Evolutionary conservation across 2,888 invertebrate species (phyloP).

Genomic region (Apamea epomidion): DNA sequence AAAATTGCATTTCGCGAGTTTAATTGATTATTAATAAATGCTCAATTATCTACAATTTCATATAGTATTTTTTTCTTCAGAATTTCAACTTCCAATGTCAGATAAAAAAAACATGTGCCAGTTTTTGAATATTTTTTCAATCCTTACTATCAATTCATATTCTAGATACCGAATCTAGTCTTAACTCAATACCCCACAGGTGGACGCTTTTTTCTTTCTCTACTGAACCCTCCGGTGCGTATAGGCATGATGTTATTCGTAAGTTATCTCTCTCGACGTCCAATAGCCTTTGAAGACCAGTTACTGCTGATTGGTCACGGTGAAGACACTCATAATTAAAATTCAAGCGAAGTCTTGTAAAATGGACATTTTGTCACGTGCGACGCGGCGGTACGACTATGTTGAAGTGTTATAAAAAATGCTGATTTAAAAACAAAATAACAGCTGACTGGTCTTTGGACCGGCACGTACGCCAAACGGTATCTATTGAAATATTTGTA

Average conservation of each 20-base stretch:
- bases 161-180: no score
- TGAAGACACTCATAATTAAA: conserved; percentile 2
- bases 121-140: no score
- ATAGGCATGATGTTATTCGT: background rate
- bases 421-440: background rate
- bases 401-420: background rate
- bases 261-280: background rate
- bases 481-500: background rate
- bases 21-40: no score
- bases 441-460: background rate
- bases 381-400: background rate
- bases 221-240: background rate
- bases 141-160: no score
- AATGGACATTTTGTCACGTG: conserved; percentile 26
- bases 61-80: no score
- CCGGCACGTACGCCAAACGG: background rate
- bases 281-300: background rate
- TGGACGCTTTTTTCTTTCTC: background rate
- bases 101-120: no score
- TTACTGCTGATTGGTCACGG: background rate
- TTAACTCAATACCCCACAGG: no score
- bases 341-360: conserved; percentile 22
- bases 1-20: no score
- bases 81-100: no score
- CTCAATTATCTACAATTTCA: no score